Evolutionary conservation across 1,140 invertebrate species (phyloP).

Genomic region (Anastatus disparis): DNA sequence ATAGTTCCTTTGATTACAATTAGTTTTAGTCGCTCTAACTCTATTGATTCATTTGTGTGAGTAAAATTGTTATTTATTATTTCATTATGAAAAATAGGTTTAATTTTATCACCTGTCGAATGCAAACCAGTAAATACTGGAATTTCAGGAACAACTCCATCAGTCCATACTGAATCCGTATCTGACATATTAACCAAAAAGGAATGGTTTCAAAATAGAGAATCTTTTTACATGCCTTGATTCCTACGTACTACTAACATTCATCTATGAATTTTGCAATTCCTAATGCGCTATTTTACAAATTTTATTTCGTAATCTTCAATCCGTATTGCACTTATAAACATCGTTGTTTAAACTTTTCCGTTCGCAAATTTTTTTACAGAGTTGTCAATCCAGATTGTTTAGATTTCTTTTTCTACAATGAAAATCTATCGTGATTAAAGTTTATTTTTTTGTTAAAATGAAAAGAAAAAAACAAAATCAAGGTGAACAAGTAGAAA

Average conservation of each 20-base stretch:
- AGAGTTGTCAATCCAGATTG: too few species aligned
- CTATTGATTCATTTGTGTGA: slow-evolving; percentile 30
- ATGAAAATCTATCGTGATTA: too few species aligned
- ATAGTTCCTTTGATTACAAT: slow-evolving; percentile 55
- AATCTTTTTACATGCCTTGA: slow-evolving; percentile 4
- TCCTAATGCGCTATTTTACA: not conserved
- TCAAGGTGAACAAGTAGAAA: too few species aligned
- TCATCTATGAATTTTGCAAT: not conserved
- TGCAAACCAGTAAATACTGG: slow-evolving; percentile 44
- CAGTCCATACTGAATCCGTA: slow-evolving; percentile 53
- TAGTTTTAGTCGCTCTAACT: slow-evolving; percentile 56
- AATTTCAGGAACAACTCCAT: slow-evolving; percentile 50
- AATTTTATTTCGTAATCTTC: not conserved
- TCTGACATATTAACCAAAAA: slow-evolving; percentile 43
- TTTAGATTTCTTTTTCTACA: too few species aligned
- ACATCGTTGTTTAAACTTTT: not conserved
- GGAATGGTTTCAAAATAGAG: not conserved
- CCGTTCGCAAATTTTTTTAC: too few species aligned
- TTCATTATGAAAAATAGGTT: slow-evolving; percentile 36
- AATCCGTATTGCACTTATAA: not conserved
- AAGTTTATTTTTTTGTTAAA: too few species aligned
- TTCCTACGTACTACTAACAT: too few species aligned
- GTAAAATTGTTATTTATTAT: slow-evolving; percentile 33
- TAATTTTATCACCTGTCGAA: slow-evolving; percentile 44
- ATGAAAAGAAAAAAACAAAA: too few species aligned